A percentile compares a stretch with the other conserved stretches of the same genome.
Evolutionary conservation across 1,140 invertebrate species (phyloP).

Genomic region (Drosophila miranda): DNA sequence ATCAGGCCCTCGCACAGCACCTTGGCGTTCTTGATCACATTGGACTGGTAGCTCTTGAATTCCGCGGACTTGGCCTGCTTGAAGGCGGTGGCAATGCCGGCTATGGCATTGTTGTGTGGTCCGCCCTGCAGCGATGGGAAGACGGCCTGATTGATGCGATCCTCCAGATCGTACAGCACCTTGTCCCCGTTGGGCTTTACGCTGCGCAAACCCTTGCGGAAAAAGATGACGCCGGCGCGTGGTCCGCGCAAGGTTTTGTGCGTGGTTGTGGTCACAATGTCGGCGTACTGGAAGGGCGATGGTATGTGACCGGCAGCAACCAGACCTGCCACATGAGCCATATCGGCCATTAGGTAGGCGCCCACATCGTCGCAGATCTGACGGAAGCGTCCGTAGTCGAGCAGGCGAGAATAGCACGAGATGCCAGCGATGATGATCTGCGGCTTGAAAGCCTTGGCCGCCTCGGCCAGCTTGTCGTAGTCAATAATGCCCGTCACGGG

Average conservation of each 20-base stretch:
- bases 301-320: constrained; percentile 94
- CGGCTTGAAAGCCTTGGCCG: constrained; percentile 94
- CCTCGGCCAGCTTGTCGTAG: constrained; percentile 93
- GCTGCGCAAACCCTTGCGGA: constrained; percentile 90
- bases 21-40: constrained; percentile 92
- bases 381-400: constrained; percentile 95
- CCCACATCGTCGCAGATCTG: constrained; percentile 94
- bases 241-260: constrained; percentile 98
- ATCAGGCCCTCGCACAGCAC: constrained; percentile 86
- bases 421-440: constrained; percentile 97
- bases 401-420: constrained; percentile 92
- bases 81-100: constrained; percentile 95
- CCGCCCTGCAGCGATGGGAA: constrained; percentile 96
- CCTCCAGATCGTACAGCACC: constrained; percentile 93
- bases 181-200: constrained; percentile 90
- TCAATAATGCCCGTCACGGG: constrained; percentile 95
- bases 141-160: constrained; percentile 95
- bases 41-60: constrained; percentile 94
- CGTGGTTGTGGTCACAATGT: constrained; percentile 97
- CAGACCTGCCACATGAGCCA: constrained; percentile 97
- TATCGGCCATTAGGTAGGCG: constrained; percentile 96
- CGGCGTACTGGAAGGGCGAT: constrained; percentile 95
- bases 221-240: constrained; percentile 95
- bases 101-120: constrained; percentile 96
- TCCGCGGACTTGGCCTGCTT: constrained; percentile 91